Evolutionary conservation across 92 coral and sea anemone genomes (phyloP), one percentile per base, ranked within the genome.

Genomic region (Paragorgia papillata): DNA sequence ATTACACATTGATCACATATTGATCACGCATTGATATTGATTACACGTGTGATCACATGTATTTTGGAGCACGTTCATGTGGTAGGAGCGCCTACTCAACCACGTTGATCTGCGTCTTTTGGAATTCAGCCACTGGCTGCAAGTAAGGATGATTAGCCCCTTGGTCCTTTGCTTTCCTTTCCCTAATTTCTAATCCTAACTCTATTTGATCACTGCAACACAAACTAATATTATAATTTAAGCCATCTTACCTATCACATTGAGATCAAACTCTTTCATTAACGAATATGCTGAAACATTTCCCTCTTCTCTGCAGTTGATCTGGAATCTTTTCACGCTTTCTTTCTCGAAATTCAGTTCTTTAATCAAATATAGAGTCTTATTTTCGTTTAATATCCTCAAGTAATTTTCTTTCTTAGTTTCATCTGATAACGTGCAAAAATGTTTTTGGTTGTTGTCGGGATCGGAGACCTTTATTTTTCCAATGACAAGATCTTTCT

Each of bases 381-480:
- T 25, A 3, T 21, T 50, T 35, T 46, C 41, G 55, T 68, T 68
- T 25, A 33, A 9, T 30, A 71, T 71, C 14, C 54, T 55, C 78
- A 71, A 55, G 33, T 71, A 44, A 22, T 68, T 12, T 4, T 37
- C 10, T 37, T 37, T 37, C 43, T 4, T 37, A 13, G 40, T 69
- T 27, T 51, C 46, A 15, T 79, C 85, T 34, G 76, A 79, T 4
- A 94, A 90, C 0, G 79, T 73, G 65, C 98, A 94, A 19, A 5
- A 48, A 79, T 94, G 85, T 6, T 73, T 75, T 76, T 89, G 90
- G 43, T 83, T 78, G 9, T n/a, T 19, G 28, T 94, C 98, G 18
- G 94, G 92, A 80, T 94, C 98, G n/a, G 53, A 25, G n/a, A 94
- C 88, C 8, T 66, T 59, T 39, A 94, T 78, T 17, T 57, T 48